A percentile compares a stretch with the other conserved stretches of the same genome.
Evolutionary conservation across 2,888 invertebrate genomes (phyloP).

Genomic region (Caenorhabditis becei): DNA sequence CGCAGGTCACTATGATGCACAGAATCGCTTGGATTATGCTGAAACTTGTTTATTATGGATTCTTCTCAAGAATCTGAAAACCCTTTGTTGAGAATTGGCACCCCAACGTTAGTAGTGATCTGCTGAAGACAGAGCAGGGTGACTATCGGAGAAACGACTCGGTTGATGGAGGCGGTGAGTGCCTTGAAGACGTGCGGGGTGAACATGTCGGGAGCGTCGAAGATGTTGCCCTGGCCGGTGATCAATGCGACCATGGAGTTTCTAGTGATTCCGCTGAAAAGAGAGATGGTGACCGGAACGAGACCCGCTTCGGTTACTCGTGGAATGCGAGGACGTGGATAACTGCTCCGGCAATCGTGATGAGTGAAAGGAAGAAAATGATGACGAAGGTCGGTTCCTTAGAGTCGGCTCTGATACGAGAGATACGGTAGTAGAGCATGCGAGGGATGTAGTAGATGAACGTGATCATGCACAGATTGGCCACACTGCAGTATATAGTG

Average conservation of each 20-base stretch:
- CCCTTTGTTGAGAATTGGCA: not conserved
- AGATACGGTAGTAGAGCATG: constrained; percentile 22
- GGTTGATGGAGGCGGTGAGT: constrained; percentile 12
- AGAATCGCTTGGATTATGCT: constrained; percentile 7
- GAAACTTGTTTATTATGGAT: not conserved
- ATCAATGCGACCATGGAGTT: not conserved
- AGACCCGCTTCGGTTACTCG: no score
- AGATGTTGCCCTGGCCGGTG: not conserved
- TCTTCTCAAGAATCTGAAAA: constrained; percentile 3
- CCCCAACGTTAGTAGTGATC: not conserved
- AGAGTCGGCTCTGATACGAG: not conserved
- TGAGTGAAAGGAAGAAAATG: constrained; percentile 32
- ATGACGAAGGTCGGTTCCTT: constrained; percentile 15
- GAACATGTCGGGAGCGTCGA: not conserved
- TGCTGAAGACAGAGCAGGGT: constrained; percentile 22
- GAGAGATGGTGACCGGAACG: not conserved
- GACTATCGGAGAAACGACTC: constrained; percentile 30
- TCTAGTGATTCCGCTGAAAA: constrained; percentile 3
- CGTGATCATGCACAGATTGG: constrained; percentile 15
- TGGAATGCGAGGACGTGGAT: constrained; percentile 14
- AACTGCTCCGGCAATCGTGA: not conserved
- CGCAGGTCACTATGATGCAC: not conserved
- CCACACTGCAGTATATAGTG: not conserved
- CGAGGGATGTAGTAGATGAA: constrained; percentile 45
- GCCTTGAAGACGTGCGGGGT: constrained; percentile 4